phyloP scores from a whole-genome alignment of 2,888 invertebrate species.

The Digitonthophagus gazella region DNA sequence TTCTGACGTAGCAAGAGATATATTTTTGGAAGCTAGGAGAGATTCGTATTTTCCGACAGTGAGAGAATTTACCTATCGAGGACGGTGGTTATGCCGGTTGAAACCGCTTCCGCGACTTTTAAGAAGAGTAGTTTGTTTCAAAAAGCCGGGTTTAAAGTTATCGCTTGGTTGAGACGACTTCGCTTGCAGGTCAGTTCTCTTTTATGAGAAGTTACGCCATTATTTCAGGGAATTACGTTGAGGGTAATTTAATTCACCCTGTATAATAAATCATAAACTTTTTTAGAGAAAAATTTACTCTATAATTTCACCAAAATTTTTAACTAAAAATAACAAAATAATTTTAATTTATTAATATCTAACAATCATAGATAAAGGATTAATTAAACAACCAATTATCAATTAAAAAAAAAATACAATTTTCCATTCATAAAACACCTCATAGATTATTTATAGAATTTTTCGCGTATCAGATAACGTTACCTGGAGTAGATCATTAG shows the following conservation, averaged over 20 bases:
- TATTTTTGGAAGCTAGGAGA: slow-evolving; percentile 15
- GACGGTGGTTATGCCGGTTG: slow-evolving; percentile 40
- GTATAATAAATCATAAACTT: no score
- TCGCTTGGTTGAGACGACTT: slow-evolving; percentile 50
- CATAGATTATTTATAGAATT: background rate
- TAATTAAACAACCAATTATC: no score
- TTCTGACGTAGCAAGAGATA: slow-evolving; percentile 1
- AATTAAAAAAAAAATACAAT: no score
- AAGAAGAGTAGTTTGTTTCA: slow-evolving; percentile 49
- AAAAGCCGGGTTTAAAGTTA: slow-evolving; percentile 51
- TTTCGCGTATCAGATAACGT: background rate
- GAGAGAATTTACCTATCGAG: slow-evolving; percentile 5
- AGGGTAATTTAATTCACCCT: no score
- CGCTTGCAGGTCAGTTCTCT: slow-evolving; percentile 42
- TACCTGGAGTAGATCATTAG: background rate
- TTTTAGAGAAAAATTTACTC: no score
- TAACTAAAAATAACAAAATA: no score
- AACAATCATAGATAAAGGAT: no score
- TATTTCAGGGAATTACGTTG: no score
- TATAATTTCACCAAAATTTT: no score
- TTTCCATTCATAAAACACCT: background rate
- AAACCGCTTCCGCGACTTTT: slow-evolving; percentile 37
- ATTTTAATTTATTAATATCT: no score
- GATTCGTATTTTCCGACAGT: background rate
- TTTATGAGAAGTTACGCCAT: slow-evolving; percentile 16